Conservation (phyloP, 2,888 invertebrate species). For the Chrysodeixis includens region DNA sequence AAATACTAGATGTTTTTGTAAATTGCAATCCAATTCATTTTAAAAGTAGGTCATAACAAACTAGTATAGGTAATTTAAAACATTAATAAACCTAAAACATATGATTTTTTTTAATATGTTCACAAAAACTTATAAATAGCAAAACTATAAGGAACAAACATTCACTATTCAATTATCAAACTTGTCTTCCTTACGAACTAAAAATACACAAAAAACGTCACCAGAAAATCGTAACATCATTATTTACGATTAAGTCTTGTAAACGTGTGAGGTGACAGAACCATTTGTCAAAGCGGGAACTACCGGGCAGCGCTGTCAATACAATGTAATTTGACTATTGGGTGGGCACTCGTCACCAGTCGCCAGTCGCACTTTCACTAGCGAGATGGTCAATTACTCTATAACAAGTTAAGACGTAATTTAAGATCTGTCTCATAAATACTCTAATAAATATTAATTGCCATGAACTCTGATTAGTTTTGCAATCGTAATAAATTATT, state of each 20-base stretch:
- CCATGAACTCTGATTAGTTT: slow-evolving; percentile 4
- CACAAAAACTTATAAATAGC: no score
- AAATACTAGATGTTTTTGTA: no score
- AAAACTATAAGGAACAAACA: no score
- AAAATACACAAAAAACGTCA: not conserved
- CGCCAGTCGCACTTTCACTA: slow-evolving; percentile 23
- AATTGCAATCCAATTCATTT: not conserved
- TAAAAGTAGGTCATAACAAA: no score
- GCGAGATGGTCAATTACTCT: slow-evolving; percentile 10
- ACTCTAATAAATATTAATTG: slow-evolving; percentile 3
- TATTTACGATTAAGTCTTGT: not conserved
- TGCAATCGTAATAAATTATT: not conserved
- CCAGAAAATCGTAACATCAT: not conserved
- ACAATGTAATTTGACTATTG: slow-evolving; percentile 9
- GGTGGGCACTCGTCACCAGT: slow-evolving; percentile 16
- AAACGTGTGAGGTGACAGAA: slow-evolving; percentile 1
- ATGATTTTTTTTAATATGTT: no score
- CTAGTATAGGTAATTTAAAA: no score
- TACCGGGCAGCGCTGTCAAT: slow-evolving; percentile 12
- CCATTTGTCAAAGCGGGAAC: slow-evolving; percentile 14
- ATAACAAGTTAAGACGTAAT: slow-evolving; percentile 6
- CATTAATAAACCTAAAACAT: no score
- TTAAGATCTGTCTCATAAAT: not conserved
- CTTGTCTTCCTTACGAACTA: not conserved
- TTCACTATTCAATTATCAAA: not conserved